Evolutionary conservation across 2,797 vertebrate species (phyloP).

Genomic region (Dryobates pubescens): DNA sequence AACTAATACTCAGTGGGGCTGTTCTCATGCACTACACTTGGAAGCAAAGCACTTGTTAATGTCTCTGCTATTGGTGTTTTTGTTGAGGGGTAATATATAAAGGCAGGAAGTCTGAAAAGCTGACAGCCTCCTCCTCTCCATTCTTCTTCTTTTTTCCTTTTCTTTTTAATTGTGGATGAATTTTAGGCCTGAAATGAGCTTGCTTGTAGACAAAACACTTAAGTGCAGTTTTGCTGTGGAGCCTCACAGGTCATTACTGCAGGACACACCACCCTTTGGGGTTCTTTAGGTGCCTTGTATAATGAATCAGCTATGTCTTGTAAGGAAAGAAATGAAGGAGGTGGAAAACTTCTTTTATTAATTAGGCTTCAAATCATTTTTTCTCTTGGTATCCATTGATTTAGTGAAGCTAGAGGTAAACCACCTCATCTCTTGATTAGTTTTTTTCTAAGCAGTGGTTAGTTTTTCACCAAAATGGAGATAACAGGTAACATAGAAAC

Average conservation of each 20-base stretch:
- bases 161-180: background rate
- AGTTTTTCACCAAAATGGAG: background rate
- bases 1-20: background rate
- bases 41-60: constrained; percentile 7
- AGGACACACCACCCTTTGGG: background rate
- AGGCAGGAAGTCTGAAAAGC: constrained; percentile 7
- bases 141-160: background rate
- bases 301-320: background rate
- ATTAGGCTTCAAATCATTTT: background rate
- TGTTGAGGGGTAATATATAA: background rate
- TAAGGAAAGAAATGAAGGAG: background rate
- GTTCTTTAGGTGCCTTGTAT: background rate
- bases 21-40: background rate
- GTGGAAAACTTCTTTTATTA: background rate
- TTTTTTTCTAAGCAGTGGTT: background rate
- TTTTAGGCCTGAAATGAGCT: background rate
- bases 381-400: background rate
- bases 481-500: background rate
- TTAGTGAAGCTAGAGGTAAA: background rate
- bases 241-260: background rate
- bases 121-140: background rate
- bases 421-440: background rate
- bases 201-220: constrained; percentile 3
- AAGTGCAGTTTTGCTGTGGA: background rate
- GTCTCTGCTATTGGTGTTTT: background rate